Evolutionary conservation across 2,888 invertebrate species (phyloP), one percentile per base, ranked within the genome.

Genomic region (Colletes collaris): DNA sequence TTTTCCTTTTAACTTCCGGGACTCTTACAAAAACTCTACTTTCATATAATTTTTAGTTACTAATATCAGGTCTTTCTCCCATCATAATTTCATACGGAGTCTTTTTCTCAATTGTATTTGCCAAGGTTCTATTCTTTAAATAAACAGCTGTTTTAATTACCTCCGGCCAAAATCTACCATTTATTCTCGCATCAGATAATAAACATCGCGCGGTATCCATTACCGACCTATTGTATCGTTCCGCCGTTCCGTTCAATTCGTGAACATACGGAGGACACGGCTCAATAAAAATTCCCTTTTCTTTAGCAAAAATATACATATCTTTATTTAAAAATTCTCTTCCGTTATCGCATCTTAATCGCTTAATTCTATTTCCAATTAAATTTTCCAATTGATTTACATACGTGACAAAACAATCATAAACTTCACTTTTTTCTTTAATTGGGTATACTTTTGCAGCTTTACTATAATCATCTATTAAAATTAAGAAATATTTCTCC

Each of bases 21-120:
- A 64, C 55, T 76, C 73, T 72, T 7, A 76, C 74, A 70, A 82
- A 40, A 40, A 40, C 40, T 40, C 40, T 40, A 40, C 40, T 40
- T 0, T 4, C 40, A 7, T 7, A 40, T 11, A 80, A 35, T 49
- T 63, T 73, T 53, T 75, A 63, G 67, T 80, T 68, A 16, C 44
- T 71, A 5, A 72, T 66, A 62, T 70, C 59, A 8, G 82, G 82
- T 68, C 79, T 86, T 46, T 46, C 11, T 27, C 55, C 46, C 11
- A 70, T n/a, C 16, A 70, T 19, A 16, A 70, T 70, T 37, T 70
- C 70, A 37, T 63, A 70, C 8, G 70, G 70, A 19, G 56, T 70
- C 13, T 62, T 70, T 19, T 35, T 63, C 5, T 74, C 74, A 4
- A 52, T 3, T 11, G 68, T 68, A 40, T 70, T 70, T 4, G 60